phyloP scores from a whole-genome alignment of 2,888 invertebrate genomes.

The Torymus auratus region DNA sequence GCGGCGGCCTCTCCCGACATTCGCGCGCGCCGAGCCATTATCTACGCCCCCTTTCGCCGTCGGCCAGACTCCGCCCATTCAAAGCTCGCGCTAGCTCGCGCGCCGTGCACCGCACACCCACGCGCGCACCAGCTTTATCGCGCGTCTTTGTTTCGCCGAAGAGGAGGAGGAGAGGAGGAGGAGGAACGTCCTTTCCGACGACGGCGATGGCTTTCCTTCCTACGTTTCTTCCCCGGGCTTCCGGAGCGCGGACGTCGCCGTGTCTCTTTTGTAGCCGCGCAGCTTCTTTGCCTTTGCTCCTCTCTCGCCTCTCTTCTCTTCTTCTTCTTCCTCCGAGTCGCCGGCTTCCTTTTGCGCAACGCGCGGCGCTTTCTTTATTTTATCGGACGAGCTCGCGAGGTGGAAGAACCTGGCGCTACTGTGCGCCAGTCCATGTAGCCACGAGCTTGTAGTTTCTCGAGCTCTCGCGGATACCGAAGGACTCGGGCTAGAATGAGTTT shows the following conservation, averaged over 20 bases:
- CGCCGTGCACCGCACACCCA: conserved; percentile 4
- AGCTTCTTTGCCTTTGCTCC: background rate
- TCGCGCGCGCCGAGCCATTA: conserved; percentile 21
- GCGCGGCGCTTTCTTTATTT: conserved; percentile 8
- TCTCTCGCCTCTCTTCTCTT: too few species aligned
- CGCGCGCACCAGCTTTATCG: conserved; percentile 12
- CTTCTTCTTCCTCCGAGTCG: too few species aligned
- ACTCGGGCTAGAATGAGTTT: too few species aligned
- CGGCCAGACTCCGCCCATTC: conserved; percentile 52
- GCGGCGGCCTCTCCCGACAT: conserved; percentile 50
- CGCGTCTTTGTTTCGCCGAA: conserved; percentile 20
- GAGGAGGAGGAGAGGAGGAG: background rate
- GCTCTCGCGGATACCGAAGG: too few species aligned
- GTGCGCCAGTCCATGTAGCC: too few species aligned
- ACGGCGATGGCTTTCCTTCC: conserved; percentile 15
- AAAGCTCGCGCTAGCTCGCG: too few species aligned
- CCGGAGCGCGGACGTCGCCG: conserved; percentile 7
- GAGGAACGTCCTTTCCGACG: conserved; percentile 20
- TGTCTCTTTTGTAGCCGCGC: conserved; percentile 8
- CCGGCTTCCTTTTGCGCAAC: too few species aligned
- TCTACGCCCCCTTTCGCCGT: conserved; percentile 56
- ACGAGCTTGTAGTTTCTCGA: too few species aligned
- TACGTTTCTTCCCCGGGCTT: background rate
- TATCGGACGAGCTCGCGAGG: conserved; percentile 2
- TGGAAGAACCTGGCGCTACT: too few species aligned